Base-by-base conservation (phyloP, 35 echinoderm and acorn worm genomes). In the Lytechinus pictus region DNA sequence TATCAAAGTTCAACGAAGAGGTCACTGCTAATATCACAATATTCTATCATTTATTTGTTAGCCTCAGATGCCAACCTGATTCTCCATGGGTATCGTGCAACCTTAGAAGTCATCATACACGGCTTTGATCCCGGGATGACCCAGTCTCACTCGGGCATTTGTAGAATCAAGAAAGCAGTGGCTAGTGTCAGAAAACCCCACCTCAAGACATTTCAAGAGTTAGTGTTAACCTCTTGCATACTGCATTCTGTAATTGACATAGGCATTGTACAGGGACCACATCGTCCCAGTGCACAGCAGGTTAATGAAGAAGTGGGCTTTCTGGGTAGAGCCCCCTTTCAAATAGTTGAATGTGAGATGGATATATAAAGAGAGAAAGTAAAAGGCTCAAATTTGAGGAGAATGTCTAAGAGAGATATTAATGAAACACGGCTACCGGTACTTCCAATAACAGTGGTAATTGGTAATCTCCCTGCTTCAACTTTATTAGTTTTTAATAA, bases 41-140 rank as follows among this genome's bases (percentile, higher is more conserved):
- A 24, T 79, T 1, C 8, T 16, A 79, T 57, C 2, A 27, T 72
- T 27, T 86, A 21, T 33, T 28, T 94, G 24, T 86, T 19, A 79
- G 66, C 52, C 13, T 16, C 89, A 98, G 97, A 94, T 93, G 94
- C 95, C 33, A 96, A 95, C 94, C 71, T 98, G 56, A 95, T 95
- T 27, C 94, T 97, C 10, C 97, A 98, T 92, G 96, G 92, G 2
- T 98, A 98, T 86, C 86, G 97, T 87, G 96, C 97, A 53, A 95
- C 96, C 24, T 86, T 98, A 88, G 97, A 98, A 54, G 87, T 97
- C 54, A 13, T 98, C 53, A 98, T 97, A 28, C 97, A 98, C 51
- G 91, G 87, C 94, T 54, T 95, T 87, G 27, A 91, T 11, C 95
- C 94, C 51, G 94, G 95, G 27, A 86, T 98, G 24, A 95, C 86